A percentile compares a stretch with the other conserved stretches of the same genome.
phyloP scores from a whole-genome alignment of 2,113 vertebrate genomes.

The Haemorhous mexicanus region DNA sequence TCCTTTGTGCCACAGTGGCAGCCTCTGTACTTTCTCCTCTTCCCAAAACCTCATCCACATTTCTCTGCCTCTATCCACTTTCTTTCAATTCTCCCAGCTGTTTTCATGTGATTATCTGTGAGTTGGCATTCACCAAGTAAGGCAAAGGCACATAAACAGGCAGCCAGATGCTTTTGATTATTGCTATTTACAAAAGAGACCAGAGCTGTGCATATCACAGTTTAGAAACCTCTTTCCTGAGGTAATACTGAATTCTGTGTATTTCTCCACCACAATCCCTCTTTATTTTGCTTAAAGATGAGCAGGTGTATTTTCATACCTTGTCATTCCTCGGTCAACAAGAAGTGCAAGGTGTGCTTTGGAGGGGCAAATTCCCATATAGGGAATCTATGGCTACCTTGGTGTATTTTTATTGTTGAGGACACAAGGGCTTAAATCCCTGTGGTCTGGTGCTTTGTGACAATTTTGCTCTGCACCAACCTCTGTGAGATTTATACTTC shows the following conservation, averaged over 20 bases:
- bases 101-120: not conserved
- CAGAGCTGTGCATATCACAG: not conserved
- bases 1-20: not conserved
- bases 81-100: slow-evolving; percentile 10
- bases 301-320: not conserved
- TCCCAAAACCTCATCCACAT: not conserved
- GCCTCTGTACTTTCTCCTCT: not conserved
- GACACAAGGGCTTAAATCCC: not conserved
- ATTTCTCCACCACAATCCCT: not conserved
- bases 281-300: not conserved
- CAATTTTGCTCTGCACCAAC: not conserved
- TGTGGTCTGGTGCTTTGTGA: not conserved
- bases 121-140: slow-evolving; percentile 18
- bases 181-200: slow-evolving; percentile 33
- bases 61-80: not conserved
- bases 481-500: not conserved
- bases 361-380: not conserved
- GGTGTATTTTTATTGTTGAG: not conserved
- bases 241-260: not conserved
- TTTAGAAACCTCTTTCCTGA: not conserved
- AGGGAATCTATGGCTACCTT: not conserved
- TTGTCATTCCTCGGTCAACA: not conserved
- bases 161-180: slow-evolving; percentile 50
- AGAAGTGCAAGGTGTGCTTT: not conserved
- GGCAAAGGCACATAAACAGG: not conserved